Conservation (phyloP, 2,113 vertebrate genomes). For the Sinosuthora webbiana region DNA sequence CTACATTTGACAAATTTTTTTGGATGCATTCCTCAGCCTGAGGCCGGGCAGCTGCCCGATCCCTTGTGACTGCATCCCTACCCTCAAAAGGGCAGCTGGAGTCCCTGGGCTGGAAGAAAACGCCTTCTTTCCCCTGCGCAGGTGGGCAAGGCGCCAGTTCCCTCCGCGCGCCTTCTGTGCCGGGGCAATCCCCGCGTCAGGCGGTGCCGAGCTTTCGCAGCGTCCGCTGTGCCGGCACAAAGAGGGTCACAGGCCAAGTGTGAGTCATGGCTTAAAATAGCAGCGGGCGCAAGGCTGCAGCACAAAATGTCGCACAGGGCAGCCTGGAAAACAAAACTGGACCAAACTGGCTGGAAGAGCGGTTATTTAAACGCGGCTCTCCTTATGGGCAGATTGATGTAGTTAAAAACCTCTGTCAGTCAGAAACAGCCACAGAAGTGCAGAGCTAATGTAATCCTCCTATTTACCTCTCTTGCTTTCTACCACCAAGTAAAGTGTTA, state of each 20-base stretch:
- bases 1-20: not conserved
- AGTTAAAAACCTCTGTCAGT: not conserved
- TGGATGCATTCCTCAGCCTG: not conserved
- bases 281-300: not conserved
- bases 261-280: conserved; percentile 41
- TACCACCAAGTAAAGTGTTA: not conserved
- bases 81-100: not conserved
- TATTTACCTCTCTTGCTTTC: not conserved
- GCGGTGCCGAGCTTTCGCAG: not conserved
- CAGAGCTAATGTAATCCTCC: not conserved
- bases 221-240: not conserved
- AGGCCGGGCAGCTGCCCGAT: not conserved
- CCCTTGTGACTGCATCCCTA: not conserved
- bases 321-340: not conserved
- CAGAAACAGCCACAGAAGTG: not conserved
- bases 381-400: not conserved
- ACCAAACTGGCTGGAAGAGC: not conserved
- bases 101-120: not conserved
- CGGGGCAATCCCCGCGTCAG: not conserved
- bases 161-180: not conserved
- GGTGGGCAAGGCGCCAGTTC: not conserved
- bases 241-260: not conserved
- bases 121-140: not conserved
- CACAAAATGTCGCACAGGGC: not conserved
- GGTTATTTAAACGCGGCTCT: not conserved